Evolutionary conservation across 2,797 vertebrate species (phyloP).

Genomic region (Apodemus agrarius): DNA sequence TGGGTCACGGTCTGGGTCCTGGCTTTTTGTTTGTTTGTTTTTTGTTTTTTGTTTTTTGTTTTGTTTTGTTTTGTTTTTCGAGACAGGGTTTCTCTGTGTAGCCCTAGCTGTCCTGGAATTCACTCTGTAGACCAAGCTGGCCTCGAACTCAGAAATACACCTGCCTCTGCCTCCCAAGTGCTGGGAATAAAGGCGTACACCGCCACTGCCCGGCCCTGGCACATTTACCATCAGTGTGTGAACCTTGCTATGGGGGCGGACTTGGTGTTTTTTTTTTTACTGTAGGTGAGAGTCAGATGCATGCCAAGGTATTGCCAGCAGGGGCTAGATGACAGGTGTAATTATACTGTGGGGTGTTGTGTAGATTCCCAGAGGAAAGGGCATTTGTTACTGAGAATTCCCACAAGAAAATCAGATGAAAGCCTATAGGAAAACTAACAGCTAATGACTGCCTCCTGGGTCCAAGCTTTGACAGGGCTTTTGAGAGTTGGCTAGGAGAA

Average conservation of each 20-base stretch:
- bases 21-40: background rate
- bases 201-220: background rate
- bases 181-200: too few relatives aligned
- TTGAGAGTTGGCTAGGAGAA: background rate
- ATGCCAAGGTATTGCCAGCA: constrained; percentile 69
- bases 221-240: background rate
- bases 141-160: too few relatives aligned
- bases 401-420: constrained; percentile 52
- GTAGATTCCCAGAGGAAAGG: constrained; percentile 74
- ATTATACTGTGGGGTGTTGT: constrained; percentile 75
- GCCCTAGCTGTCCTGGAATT: too few relatives aligned
- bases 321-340: constrained; percentile 73
- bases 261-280: background rate
- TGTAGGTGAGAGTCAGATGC: background rate
- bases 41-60: too few relatives aligned
- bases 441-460: constrained; percentile 55
- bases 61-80: too few relatives aligned
- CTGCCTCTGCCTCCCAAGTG: too few relatives aligned
- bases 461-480: background rate
- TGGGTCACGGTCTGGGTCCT: background rate
- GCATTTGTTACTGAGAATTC: constrained; percentile 61
- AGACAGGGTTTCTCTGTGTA: too few relatives aligned
- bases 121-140: too few relatives aligned
- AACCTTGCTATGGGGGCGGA: background rate
- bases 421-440: constrained; percentile 63